Evolutionary conservation across 2,888 invertebrate species (phyloP), one percentile per base, ranked within the genome.

Genomic region (Cosmorhoe ocellata): DNA sequence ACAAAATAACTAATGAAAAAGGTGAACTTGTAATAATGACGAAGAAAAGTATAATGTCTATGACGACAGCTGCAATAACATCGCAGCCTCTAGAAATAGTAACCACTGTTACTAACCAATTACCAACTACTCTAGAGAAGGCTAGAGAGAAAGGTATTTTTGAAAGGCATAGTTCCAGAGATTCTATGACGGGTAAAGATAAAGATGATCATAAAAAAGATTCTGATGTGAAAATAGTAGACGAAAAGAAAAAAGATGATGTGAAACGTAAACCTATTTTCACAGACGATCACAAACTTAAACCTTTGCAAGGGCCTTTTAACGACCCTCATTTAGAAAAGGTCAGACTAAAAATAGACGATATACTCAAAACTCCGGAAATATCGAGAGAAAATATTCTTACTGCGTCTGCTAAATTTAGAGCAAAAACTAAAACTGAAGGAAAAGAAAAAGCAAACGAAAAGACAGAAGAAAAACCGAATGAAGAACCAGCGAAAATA

Each of bases 1-100:
- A 91, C 51, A 89, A 87, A 69, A 65, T 74, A 9, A 76, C 77
- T n/a, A 81, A 81, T 56, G 83, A 82, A 11, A 83, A 81, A 60
- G 84, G 82, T 13, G 88, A 88, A 50, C 66, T 91, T 10, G 82
- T 91, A 5, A 82, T 90, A 43, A 63, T 91, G 43, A 90, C 90
- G 0, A 91, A 90, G 67, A 87, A 88, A 64, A 91, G 77, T 56
- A 81, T 92, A 13, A 83, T 92, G 32, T 91, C 92, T 11, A 92
- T 92, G 91, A 92, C 92, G 9, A 91, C 91, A 3, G 91, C 92
- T 12, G 91, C 92, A 4, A 92, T 92, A 41, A 91, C 92, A 41
- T 85, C 91, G 4, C 91, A 91, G 53, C 91, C 92, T 1, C 73
- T 91, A 51, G 90, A 92, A 72, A 84, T 91, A 8, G 91, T 91